phyloP scores from a whole-genome alignment of 2,888 invertebrate species.

The Galerucella pusilla region DNA sequence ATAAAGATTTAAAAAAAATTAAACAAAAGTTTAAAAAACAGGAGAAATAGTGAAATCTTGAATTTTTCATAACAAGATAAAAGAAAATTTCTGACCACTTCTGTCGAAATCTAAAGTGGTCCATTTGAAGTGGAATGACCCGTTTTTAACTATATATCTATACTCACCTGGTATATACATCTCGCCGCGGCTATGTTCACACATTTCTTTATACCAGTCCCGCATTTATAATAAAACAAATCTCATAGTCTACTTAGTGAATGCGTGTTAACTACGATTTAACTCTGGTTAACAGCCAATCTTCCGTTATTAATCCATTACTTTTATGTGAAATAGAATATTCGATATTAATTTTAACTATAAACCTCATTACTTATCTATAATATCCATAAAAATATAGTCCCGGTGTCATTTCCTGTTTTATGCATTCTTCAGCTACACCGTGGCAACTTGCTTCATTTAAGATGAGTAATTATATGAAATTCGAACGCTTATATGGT shows the following conservation, averaged over 20 bases:
- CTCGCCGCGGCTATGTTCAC: background rate
- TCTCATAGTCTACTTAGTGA: background rate
- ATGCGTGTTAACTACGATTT: background rate
- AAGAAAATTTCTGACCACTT: too few species aligned
- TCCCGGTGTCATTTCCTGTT: background rate
- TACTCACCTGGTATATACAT: background rate
- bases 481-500: too few species aligned
- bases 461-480: too few species aligned
- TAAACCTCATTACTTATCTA: background rate
- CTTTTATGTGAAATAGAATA: background rate
- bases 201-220: background rate
- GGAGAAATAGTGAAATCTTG: too few species aligned
- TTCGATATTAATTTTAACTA: conserved; percentile 1
- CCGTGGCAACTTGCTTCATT: too few species aligned
- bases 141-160: background rate
- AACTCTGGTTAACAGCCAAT: background rate
- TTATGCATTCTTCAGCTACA: background rate
- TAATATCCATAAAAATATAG: background rate
- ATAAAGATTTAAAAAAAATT: too few species aligned
- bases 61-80: too few species aligned
- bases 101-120: too few species aligned
- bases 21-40: too few species aligned
- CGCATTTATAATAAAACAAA: too few species aligned
- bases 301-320: background rate
- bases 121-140: too few species aligned